phyloP scores from a whole-genome alignment of 2,113 vertebrate genomes.

The Ammospiza caudacuta region DNA sequence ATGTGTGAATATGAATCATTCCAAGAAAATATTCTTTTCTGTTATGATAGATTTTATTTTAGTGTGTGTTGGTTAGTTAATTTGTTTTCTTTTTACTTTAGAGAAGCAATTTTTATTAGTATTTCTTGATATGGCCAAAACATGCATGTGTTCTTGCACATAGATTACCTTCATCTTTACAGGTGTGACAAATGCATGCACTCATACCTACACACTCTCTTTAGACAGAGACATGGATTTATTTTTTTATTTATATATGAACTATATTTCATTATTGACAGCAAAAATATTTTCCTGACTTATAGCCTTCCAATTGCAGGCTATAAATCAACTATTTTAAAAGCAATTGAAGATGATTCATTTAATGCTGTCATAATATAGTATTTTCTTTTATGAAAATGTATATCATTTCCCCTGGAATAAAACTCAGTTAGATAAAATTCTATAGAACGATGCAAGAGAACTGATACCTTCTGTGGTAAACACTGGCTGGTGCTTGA shows the following conservation, averaged over 20 bases:
- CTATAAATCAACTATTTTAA: conserved; percentile 71
- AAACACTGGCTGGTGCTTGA: conserved; percentile 2
- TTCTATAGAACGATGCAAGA: conserved; percentile 6
- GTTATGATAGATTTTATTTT: conserved; percentile 43
- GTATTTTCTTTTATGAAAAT: conserved; percentile 71
- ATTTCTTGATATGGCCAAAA: not conserved
- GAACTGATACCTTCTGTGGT: not conserved
- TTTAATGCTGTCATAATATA: conserved; percentile 60
- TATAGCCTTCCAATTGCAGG: conserved; percentile 39
- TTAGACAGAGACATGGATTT: not conserved
- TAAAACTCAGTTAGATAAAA: conserved; percentile 45
- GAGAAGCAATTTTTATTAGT: conserved; percentile 13
- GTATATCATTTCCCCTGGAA: conserved; percentile 44
- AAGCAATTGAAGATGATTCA: conserved; percentile 63
- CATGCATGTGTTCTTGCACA: not conserved
- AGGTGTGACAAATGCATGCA: not conserved
- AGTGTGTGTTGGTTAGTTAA: not conserved
- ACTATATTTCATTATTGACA: conserved; percentile 67
- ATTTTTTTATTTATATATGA: conserved; percentile 21
- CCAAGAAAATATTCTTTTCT: conserved; percentile 43
- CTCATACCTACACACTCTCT: not conserved
- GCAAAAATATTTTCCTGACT: conserved; percentile 71
- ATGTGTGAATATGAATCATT: conserved; percentile 57
- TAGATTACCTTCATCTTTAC: not conserved
- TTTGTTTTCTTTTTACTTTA: conserved; percentile 36